phyloP scores from a whole-genome alignment of 2,888 invertebrate species.

The Aporophyla lueneburgensis region DNA sequence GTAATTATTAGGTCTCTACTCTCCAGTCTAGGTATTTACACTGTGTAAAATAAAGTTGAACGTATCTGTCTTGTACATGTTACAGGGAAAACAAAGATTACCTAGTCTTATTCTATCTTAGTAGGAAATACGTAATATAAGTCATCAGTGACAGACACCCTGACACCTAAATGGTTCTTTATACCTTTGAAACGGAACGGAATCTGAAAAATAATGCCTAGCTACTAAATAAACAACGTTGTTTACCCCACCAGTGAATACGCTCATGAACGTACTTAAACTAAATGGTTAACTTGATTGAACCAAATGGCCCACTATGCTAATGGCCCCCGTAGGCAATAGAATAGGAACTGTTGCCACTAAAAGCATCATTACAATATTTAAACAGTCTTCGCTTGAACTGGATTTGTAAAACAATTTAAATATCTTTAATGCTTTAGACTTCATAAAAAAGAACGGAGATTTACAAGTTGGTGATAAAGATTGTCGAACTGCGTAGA shows the following conservation, averaged over 20 bases:
- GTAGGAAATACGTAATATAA: background rate
- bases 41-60: background rate
- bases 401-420: constrained; percentile 22
- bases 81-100: background rate
- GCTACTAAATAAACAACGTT: constrained; percentile 20
- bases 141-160: background rate
- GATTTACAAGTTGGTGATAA: no score
- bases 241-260: constrained; percentile 22
- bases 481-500: no score
- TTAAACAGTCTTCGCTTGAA: constrained; percentile 9
- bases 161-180: background rate
- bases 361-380: constrained; percentile 40
- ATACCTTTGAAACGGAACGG: background rate
- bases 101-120: no score
- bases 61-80: background rate
- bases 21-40: no score
- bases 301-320: constrained; percentile 34
- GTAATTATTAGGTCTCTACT: no score
- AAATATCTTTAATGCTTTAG: constrained; percentile 30
- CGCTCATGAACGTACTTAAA: constrained; percentile 22
- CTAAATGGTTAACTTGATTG: constrained; percentile 41
- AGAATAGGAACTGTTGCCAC: constrained; percentile 21
- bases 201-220: background rate
- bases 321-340: constrained; percentile 23
- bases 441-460: no score